These are phyloP conservation scores for Pseudomyrmex flavicornis DNA, from an alignment of 1,140 invertebrate genomes.

Conservation along the genomic window DNA sequence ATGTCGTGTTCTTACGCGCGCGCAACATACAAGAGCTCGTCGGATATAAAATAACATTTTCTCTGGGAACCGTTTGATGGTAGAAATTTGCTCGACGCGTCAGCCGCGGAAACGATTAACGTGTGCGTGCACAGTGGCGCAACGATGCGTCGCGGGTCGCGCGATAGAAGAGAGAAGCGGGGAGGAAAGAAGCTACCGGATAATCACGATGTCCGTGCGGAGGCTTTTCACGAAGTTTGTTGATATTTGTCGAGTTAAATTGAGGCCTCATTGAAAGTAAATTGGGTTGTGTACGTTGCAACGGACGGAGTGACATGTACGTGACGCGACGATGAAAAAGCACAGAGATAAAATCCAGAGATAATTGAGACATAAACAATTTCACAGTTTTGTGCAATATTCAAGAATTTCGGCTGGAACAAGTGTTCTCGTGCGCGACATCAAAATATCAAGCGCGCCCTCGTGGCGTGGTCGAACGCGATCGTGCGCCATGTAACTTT, in stretches of 20 bases:
- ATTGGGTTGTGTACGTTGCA: too few species aligned
- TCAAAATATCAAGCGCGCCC: constrained; percentile 21
- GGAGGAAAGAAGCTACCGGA: not conserved
- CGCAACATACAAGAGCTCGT: too few species aligned
- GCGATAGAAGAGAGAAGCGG: not conserved
- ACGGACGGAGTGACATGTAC: too few species aligned
- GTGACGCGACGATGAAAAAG: too few species aligned
- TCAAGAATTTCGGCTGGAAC: constrained; percentile 7
- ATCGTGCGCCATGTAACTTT: constrained; percentile 10
- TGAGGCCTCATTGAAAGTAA: too few species aligned
- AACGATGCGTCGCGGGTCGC: constrained; percentile 23
- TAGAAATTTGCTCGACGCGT: not conserved
- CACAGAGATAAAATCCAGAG: not conserved
- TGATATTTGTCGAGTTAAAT: not conserved
- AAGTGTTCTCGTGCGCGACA: not conserved
- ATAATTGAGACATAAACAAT: not conserved
- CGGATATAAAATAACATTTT: not conserved
- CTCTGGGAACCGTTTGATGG: not conserved
- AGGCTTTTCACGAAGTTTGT: not conserved
- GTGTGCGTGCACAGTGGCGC: constrained; percentile 4
- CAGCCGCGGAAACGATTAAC: constrained; percentile 11
- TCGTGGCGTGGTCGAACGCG: not conserved
- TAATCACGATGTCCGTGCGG: not conserved
- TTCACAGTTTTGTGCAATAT: constrained; percentile 1
- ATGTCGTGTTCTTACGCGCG: not conserved